phyloP scores from a whole-genome alignment of 2,888 invertebrate species.

The Dromius quadrimaculatus region DNA sequence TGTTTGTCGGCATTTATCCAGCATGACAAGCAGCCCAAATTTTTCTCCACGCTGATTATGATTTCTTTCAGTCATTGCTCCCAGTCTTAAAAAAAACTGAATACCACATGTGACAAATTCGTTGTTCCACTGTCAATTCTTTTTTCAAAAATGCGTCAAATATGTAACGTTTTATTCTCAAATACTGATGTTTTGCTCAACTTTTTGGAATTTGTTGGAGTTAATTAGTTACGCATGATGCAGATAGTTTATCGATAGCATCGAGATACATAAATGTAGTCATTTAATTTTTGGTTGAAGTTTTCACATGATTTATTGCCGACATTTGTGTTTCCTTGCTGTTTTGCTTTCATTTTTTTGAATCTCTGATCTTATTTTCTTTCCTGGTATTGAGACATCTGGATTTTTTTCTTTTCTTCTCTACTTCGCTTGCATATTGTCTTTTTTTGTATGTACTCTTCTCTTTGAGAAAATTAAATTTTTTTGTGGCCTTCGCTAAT shows the following conservation, averaged over 20 bases:
- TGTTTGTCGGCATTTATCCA: constrained; percentile 11
- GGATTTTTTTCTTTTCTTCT: too few species aligned
- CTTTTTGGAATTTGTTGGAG: neutral
- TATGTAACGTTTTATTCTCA: neutral
- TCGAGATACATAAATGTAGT: constrained; percentile 50
- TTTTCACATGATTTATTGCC: too few species aligned
- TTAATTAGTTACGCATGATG: neutral
- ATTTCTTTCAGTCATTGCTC: constrained; percentile 41
- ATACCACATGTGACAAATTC: constrained; percentile 41
- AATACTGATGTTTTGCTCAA: neutral
- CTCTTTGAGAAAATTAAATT: too few species aligned
- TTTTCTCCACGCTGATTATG: constrained; percentile 20
- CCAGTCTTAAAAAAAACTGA: constrained; percentile 49
- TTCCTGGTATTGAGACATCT: too few species aligned
- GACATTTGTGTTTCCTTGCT: too few species aligned
- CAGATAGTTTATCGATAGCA: constrained; percentile 30
- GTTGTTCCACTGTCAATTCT: neutral
- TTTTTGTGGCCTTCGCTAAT: too few species aligned
- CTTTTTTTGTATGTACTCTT: too few species aligned
- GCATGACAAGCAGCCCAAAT: constrained; percentile 36
- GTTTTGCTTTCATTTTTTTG: too few species aligned
- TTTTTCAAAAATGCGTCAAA: neutral
- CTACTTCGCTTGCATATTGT: too few species aligned
- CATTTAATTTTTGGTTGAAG: too few species aligned
- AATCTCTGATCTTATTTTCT: too few species aligned